Evolutionary conservation across 2,888 invertebrate genomes (phyloP), one percentile per base, ranked within the genome.

Genomic region (Eledona agricola): DNA sequence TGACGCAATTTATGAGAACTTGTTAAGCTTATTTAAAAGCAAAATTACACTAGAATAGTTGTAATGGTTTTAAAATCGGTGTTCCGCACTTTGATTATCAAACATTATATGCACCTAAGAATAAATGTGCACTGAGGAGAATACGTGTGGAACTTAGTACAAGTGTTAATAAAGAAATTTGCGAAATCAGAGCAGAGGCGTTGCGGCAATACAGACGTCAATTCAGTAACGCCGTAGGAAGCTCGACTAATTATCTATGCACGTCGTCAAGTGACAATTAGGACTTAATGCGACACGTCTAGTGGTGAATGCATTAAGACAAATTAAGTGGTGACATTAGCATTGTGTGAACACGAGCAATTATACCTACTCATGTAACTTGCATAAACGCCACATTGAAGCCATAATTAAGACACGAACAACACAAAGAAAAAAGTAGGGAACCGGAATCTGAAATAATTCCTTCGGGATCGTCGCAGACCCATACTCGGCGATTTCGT

Each of bases 221-320:
- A 38, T 38, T 38, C 23, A 12, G 23, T n/a, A 16, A 25, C 23
- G 25, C 7, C 9, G 38, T 35, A 29, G 43, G 43, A 32, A 31
- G 31, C 13, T n/a, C n/a, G 52, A 43, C 38, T 59, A 57, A 64
- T 64, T 62, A 63, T 62, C 59, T 64, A 60, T 64, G 62, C 61
- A 60, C 59, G 55, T 65, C 62, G 58, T 62, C 62, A 58, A 62
- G 53, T 63, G 63, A 64, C 62, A 64, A 64, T 61, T 64, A 65
- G 53, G 34, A 53, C 54, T 55, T 54, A 52, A 45, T 47, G 38
- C 34, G 55, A 56, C 51, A 54, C 51, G 29, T 51, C 58, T 58
- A 46, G 29, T 37, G 52, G 43, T 45, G 56, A 63, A 61, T 59
- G 51, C 59, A 59, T 62, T 64, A 59, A 55, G 63, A 60, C 59